phyloP scores from a whole-genome alignment of 2,113 vertebrate species.

The Sinocyclocheilus anophthalmus region DNA sequence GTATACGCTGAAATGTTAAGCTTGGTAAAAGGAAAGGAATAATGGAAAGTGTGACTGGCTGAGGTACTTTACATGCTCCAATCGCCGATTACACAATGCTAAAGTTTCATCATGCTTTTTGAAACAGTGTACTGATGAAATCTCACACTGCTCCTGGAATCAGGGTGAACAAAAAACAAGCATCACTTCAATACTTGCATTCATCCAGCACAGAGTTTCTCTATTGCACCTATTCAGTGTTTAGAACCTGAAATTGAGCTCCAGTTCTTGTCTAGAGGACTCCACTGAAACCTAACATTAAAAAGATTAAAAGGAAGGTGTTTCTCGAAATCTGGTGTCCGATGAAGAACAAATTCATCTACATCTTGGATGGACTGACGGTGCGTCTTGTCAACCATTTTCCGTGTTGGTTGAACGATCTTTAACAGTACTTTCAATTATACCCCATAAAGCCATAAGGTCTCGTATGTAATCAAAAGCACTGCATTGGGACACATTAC shows the following conservation, averaged over 20 bases:
- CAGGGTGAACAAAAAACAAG: neutral
- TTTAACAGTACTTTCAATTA: neutral
- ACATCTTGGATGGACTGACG: too few relatives aligned
- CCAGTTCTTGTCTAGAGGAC: neutral
- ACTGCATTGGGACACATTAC: neutral
- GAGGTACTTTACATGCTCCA: conserved; percentile 4
- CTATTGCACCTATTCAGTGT: conserved; percentile 32
- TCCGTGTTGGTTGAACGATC: too few relatives aligned
- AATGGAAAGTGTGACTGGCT: neutral
- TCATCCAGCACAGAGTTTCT: neutral
- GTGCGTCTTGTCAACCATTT: too few relatives aligned
- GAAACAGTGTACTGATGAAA: neutral
- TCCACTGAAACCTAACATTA: neutral
- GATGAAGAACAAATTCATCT: too few relatives aligned
- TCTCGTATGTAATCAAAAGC: neutral
- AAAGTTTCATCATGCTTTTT: neutral
- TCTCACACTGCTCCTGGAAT: neutral
- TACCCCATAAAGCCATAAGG: neutral
- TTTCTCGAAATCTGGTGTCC: too few relatives aligned
- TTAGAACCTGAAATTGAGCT: neutral
- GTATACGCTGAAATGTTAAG: neutral
- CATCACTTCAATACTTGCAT: neutral
- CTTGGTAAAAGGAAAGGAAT: neutral
- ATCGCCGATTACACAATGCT: neutral
- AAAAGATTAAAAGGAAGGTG: neutral